Percentiles rank a stretch among this genome's conserved stretches.
Evolutionary conservation across 1,140 invertebrate species (phyloP).

Genomic region (Bombyx mandarina): DNA sequence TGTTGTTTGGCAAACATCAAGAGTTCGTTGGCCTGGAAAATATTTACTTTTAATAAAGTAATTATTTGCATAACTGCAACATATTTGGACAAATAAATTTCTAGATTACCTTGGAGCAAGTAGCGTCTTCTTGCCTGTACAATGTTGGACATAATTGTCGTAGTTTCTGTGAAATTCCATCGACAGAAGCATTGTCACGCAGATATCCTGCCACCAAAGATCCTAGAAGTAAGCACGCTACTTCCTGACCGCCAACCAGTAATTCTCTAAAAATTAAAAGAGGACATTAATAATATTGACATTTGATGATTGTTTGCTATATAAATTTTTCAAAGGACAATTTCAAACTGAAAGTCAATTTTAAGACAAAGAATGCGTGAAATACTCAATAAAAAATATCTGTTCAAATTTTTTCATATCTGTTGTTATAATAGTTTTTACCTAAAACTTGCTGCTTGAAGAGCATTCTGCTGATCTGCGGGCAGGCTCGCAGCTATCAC

Average conservation of each 20-base stretch:
- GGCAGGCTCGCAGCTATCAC: constrained; percentile 80
- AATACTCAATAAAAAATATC: too few relatives aligned
- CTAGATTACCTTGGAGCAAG: constrained; percentile 85
- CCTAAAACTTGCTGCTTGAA: constrained; percentile 74
- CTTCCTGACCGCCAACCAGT: constrained; percentile 86
- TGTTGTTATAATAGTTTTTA: constrained; percentile 13
- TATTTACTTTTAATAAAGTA: neutral
- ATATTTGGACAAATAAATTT: neutral
- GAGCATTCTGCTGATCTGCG: constrained; percentile 72
- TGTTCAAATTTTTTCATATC: too few relatives aligned
- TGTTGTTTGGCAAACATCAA: constrained; percentile 84
- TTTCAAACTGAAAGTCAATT: too few relatives aligned
- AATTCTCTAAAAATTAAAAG: constrained; percentile 79
- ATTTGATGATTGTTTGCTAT: neutral
- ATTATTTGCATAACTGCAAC: neutral
- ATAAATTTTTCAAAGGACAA: constrained; percentile 4
- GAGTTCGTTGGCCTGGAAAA: constrained; percentile 86
- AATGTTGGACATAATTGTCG: constrained; percentile 93
- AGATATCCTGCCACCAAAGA: constrained; percentile 89
- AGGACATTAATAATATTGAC: neutral
- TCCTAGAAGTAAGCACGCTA: constrained; percentile 82
- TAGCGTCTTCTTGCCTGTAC: constrained; percentile 95
- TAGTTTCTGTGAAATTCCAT: constrained; percentile 90
- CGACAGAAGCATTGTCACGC: constrained; percentile 94
- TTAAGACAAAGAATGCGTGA: too few relatives aligned